These are phyloP conservation scores for Philotrypesis tridentata DNA, from an alignment of 1,140 invertebrate genomes.

Conservation along the genomic window DNA sequence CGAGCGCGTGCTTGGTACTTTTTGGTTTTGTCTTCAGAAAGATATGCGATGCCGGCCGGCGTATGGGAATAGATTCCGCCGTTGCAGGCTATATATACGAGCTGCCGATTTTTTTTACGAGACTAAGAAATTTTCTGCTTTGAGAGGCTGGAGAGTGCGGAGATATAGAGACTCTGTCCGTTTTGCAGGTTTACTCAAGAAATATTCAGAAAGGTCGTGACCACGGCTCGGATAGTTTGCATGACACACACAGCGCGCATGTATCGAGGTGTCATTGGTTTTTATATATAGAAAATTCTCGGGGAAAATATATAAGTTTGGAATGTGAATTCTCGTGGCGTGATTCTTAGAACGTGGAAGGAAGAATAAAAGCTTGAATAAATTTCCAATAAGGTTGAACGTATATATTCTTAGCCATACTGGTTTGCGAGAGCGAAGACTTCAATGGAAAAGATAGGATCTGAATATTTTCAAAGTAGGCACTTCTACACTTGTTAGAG, in stretches of 20 bases:
- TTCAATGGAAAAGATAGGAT: too few relatives aligned
- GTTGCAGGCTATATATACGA: neutral
- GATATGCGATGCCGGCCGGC: neutral
- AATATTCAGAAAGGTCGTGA: neutral
- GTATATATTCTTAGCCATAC: too few relatives aligned
- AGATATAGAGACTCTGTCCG: neutral
- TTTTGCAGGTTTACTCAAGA: neutral
- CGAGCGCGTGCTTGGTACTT: neutral
- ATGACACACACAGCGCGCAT: neutral
- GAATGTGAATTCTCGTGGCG: neutral
- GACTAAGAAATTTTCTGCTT: neutral
- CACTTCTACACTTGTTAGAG: too few relatives aligned
- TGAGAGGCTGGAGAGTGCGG: neutral
- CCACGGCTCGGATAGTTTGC: neutral
- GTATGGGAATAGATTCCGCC: neutral
- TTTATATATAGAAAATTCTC: neutral
- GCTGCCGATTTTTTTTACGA: neutral
- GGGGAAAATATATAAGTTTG: neutral
- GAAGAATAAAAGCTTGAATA: neutral
- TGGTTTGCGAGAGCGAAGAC: too few relatives aligned
- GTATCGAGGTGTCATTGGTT: neutral
- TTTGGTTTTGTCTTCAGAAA: neutral
- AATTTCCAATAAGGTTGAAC: too few relatives aligned
- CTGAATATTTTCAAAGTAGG: too few relatives aligned
- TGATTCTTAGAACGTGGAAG: neutral